Conservation (phyloP, 1,140 invertebrate genomes). For the Pseudomyrmex flavicornis region DNA sequence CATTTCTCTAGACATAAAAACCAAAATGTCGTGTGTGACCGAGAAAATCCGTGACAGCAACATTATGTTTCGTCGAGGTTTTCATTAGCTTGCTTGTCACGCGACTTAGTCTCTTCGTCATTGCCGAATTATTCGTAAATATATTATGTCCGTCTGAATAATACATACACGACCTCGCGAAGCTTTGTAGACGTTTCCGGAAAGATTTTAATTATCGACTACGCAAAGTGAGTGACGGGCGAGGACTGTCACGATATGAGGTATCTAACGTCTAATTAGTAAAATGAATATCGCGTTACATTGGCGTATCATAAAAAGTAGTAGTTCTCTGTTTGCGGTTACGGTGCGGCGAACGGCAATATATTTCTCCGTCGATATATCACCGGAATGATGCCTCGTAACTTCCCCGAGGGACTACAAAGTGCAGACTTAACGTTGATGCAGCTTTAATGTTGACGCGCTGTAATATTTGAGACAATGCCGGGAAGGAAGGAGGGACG, state of each 20-base stretch:
- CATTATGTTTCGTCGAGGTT: slow-evolving; percentile 43
- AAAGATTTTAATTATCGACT: slow-evolving; percentile 27
- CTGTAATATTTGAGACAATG: slow-evolving; percentile 63
- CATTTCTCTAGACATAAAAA: slow-evolving; percentile 41
- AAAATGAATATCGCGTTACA: slow-evolving; percentile 14
- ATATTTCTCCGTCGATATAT: slow-evolving; percentile 13
- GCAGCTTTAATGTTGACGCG: slow-evolving; percentile 38
- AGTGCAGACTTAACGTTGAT: slow-evolving; percentile 4
- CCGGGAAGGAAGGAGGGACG: background rate
- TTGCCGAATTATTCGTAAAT: slow-evolving; percentile 61
- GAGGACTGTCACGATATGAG: background rate
- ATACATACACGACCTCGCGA: background rate
- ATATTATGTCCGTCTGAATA: slow-evolving; percentile 14
- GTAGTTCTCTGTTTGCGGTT: background rate
- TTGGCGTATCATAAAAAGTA: background rate
- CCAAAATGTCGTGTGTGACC: slow-evolving; percentile 38
- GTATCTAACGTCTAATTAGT: slow-evolving; percentile 23
- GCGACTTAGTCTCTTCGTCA: slow-evolving; percentile 25
- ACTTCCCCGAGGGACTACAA: background rate
- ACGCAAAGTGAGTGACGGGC: background rate
- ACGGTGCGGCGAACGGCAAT: no score
- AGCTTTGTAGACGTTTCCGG: background rate
- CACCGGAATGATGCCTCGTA: background rate
- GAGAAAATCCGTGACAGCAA: slow-evolving; percentile 13
- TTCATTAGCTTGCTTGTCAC: slow-evolving; percentile 59